These are phyloP conservation scores for Agrotis clavis DNA, from an alignment of 2,888 invertebrate genomes.

Conservation along the genomic window DNA sequence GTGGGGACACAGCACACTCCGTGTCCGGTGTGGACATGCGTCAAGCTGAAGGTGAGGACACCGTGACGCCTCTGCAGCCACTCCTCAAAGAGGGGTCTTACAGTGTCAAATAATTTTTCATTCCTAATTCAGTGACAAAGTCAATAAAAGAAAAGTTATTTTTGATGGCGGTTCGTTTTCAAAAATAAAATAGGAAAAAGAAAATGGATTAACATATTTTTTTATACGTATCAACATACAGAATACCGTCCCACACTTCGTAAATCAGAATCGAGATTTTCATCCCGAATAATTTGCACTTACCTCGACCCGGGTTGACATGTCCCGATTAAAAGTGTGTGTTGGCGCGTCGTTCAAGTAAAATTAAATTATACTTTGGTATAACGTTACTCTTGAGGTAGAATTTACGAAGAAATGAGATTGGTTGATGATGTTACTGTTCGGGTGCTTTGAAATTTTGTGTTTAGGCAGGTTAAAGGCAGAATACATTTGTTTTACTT, in stretches of 20 bases:
- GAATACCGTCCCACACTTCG: constrained; percentile 34
- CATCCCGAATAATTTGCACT: constrained; percentile 64
- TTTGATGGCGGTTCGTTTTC: no score
- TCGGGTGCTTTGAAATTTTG: constrained; percentile 1
- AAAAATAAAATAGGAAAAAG: no score
- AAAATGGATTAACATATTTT: no score
- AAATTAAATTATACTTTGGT: constrained; percentile 45
- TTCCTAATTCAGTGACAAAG: no score
- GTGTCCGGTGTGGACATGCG: no score
- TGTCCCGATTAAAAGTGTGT: constrained; percentile 59
- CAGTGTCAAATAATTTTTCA: no score
- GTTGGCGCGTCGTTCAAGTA: constrained; percentile 46
- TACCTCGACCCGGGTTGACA: constrained; percentile 48
- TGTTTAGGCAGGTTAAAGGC: background rate
- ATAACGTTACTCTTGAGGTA: constrained; percentile 21
- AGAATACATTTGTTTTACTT: background rate
- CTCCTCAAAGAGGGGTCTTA: no score
- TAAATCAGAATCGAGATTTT: constrained; percentile 47
- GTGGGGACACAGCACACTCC: no score
- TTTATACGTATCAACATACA: background rate
- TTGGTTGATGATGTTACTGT: constrained; percentile 5
- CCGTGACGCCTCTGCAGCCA: no score
- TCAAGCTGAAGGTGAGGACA: no score
- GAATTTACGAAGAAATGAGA: background rate
- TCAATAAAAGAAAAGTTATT: no score